Percentiles rank a stretch among this genome's conserved stretches.
phyloP scores from a whole-genome alignment of 2,888 invertebrate species.

The Drosophila affinis region DNA sequence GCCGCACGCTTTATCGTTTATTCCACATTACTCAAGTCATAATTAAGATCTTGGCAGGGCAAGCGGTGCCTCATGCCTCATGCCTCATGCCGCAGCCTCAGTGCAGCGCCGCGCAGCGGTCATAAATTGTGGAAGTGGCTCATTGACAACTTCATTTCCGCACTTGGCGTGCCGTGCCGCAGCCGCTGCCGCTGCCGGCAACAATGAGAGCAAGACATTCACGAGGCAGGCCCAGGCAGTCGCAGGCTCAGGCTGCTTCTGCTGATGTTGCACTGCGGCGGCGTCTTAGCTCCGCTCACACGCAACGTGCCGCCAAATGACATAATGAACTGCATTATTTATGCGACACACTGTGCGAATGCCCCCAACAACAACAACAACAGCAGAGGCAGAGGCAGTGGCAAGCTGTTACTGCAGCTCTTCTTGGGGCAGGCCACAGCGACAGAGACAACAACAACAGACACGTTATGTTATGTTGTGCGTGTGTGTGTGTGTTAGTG shows the following conservation, averaged over 20 bases:
- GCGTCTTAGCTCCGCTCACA: conserved; percentile 56
- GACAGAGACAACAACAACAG: conserved; percentile 45
- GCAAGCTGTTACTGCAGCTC: conserved; percentile 20
- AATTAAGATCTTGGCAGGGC: conserved; percentile 74
- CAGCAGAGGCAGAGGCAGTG: conserved; percentile 26
- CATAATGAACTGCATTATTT: conserved; percentile 79
- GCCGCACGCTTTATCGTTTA: conserved; percentile 75
- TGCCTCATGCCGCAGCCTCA: conserved; percentile 44
- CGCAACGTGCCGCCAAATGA: conserved; percentile 74
- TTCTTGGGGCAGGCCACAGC: not conserved
- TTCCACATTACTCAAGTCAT: conserved; percentile 77
- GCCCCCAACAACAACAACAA: conserved; percentile 38
- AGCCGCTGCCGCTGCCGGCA: not conserved
- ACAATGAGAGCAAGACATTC: conserved; percentile 33
- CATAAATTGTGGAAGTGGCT: conserved; percentile 79
- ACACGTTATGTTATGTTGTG: conserved; percentile 45
- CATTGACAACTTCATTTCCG: conserved; percentile 80
- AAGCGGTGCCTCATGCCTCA: not conserved
- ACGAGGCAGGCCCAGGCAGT: too few species aligned
- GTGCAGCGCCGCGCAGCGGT: conserved; percentile 61
- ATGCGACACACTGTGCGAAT: conserved; percentile 68
- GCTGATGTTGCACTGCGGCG: conserved; percentile 52
- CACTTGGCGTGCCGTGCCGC: conserved; percentile 51
- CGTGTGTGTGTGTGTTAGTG: too few species aligned
- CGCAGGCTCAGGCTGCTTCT: conserved; percentile 26